Evolutionary conservation across 2,888 invertebrate species (phyloP).

Genomic region (Meghimatium bilineatum): DNA sequence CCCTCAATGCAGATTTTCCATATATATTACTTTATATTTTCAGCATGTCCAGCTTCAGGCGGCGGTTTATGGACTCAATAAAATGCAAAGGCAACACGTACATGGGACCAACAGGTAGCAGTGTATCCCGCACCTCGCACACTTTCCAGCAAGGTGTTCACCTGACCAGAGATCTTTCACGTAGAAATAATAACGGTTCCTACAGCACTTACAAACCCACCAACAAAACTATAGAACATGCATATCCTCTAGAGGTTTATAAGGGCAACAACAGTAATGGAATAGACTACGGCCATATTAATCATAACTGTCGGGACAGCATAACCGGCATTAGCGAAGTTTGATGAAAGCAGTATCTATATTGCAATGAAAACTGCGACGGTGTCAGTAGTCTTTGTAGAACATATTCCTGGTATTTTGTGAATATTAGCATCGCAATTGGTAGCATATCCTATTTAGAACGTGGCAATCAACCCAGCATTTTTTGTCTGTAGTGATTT

Average conservation of each 20-base stretch:
- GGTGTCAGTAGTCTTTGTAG: too few species aligned
- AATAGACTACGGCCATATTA: not conserved
- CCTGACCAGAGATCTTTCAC: not conserved
- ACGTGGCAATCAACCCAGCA: too few species aligned
- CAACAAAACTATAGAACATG: not conserved
- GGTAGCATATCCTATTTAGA: too few species aligned
- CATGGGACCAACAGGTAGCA: not conserved
- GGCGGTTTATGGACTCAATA: conserved; percentile 41
- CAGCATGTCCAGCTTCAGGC: conserved; percentile 48
- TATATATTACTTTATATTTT: not conserved
- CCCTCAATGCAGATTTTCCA: not conserved
- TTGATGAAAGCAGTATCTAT: conserved; percentile 7
- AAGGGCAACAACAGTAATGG: conserved; percentile 20
- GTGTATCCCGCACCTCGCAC: conserved; percentile 42
- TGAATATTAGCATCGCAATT: too few species aligned
- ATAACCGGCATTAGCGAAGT: conserved; percentile 29
- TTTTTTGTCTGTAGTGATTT: too few species aligned
- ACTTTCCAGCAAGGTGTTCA: conserved; percentile 21
- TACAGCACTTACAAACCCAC: conserved; percentile 11
- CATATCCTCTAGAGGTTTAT: conserved; percentile 26
- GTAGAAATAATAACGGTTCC: not conserved
- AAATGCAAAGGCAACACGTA: conserved; percentile 10
- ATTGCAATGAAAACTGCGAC: too few species aligned
- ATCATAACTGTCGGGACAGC: not conserved
- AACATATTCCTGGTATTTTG: too few species aligned